phyloP scores from a whole-genome alignment of 2,888 invertebrate genomes.

The Eupithecia exiguata region DNA sequence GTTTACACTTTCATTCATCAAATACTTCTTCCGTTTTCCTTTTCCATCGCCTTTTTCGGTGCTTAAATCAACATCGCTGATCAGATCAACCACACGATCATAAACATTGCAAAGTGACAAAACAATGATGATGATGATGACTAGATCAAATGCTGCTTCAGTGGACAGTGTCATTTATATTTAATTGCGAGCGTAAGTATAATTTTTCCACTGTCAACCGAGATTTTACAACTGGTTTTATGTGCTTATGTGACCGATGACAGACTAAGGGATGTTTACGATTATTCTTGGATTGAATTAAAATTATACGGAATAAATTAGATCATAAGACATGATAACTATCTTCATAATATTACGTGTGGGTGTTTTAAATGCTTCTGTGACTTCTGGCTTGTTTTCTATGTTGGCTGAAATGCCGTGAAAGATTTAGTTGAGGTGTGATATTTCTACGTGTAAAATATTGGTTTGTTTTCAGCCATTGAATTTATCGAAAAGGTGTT shows the following conservation, averaged over 20 bases:
- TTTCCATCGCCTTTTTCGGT: not conserved
- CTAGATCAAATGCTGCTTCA: not conserved
- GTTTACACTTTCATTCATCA: not conserved
- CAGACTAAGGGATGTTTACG: slow-evolving; percentile 80
- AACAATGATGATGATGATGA: not conserved
- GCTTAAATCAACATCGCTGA: not conserved
- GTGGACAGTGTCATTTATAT: slow-evolving; percentile 37
- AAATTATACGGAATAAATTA: slow-evolving; percentile 73
- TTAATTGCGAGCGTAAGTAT: slow-evolving; percentile 78
- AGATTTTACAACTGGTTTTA: slow-evolving; percentile 79
- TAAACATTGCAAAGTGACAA: slow-evolving; percentile 42
- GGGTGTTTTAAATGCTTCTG: slow-evolving; percentile 56
- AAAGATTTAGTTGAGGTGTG: slow-evolving; percentile 27
- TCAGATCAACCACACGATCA: not conserved
- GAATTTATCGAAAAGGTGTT: not conserved
- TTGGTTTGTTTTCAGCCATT: not conserved
- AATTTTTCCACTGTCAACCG: slow-evolving; percentile 74
- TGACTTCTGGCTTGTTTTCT: slow-evolving; percentile 45
- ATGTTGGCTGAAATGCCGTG: slow-evolving; percentile 44
- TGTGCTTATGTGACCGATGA: slow-evolving; percentile 74
- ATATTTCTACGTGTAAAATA: not conserved
- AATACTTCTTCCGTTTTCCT: not conserved
- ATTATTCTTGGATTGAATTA: slow-evolving; percentile 67
- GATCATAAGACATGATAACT: slow-evolving; percentile 62
- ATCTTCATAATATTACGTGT: slow-evolving; percentile 63